Percentiles rank a stretch among this genome's conserved stretches.
Evolutionary conservation across 2,888 invertebrate species (phyloP).

Genomic region (Merodon equestris): DNA sequence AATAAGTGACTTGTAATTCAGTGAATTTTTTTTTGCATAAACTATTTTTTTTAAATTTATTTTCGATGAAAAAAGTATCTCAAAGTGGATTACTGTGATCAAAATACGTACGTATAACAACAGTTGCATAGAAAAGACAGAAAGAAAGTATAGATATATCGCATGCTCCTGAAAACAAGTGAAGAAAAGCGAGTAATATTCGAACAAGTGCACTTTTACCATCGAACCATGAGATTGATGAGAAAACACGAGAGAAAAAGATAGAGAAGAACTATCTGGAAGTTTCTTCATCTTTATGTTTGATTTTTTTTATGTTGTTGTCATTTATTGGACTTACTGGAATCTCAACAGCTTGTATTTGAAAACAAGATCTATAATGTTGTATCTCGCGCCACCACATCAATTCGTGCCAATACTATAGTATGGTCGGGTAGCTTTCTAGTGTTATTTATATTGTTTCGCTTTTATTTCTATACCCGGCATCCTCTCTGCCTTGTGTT

Average conservation of each 20-base stretch:
- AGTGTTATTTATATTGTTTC: no score
- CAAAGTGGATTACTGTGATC: slow-evolving; percentile 41
- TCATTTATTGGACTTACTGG: slow-evolving; percentile 13
- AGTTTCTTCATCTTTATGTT: slow-evolving; percentile 1
- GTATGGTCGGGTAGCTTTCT: slow-evolving; percentile 12
- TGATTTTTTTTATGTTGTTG: not conserved
- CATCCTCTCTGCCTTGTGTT: no score
- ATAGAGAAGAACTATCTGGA: slow-evolving; percentile 29
- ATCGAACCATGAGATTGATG: not conserved
- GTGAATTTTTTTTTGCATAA: slow-evolving; percentile 11
- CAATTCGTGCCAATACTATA: slow-evolving; percentile 23
- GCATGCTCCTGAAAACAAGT: slow-evolving; percentile 10
- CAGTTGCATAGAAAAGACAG: no score
- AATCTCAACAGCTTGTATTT: not conserved
- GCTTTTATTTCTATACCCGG: no score
- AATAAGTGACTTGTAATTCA: slow-evolving; percentile 17
- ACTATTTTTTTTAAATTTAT: no score
- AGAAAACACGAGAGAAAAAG: not conserved
- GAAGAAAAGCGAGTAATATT: not conserved
- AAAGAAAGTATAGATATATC: slow-evolving; percentile 3
- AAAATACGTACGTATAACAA: not conserved
- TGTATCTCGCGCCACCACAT: slow-evolving; percentile 10
- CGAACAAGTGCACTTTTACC: no score
- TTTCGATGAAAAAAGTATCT: slow-evolving; percentile 7
- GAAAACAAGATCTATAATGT: slow-evolving; percentile 1